Conservation (phyloP, 2,888 invertebrate genomes). For the Pyrrhia umbra region DNA sequence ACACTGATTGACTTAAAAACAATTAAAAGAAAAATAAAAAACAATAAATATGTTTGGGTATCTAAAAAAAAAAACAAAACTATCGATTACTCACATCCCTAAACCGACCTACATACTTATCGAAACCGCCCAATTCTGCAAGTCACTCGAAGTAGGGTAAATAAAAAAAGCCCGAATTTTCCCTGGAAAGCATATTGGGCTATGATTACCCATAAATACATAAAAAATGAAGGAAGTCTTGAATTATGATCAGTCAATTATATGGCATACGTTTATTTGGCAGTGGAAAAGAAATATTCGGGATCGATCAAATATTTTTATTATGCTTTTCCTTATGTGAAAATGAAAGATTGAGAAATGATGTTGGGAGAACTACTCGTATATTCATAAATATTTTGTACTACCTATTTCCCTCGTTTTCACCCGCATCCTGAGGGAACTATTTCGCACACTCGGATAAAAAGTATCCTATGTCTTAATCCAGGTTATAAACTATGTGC, state of each 20-base stretch:
- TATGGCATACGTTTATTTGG: slow-evolving; percentile 48
- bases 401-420: no score
- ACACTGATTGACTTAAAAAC: no score
- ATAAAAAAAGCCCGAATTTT: slow-evolving; percentile 53
- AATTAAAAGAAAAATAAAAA: no score
- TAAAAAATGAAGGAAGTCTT: slow-evolving; percentile 61
- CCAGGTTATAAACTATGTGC: no score
- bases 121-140: slow-evolving; percentile 50
- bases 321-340: slow-evolving; percentile 30
- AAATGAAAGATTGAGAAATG: slow-evolving; percentile 18
- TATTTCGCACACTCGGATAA: no score
- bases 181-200: slow-evolving; percentile 58
- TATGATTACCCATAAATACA: slow-evolving; percentile 65
- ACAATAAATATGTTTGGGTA: no score
- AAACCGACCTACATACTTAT: slow-evolving; percentile 44
- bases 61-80: background rate
- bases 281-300: slow-evolving; percentile 47
- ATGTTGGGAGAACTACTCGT: background rate
- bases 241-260: slow-evolving; percentile 63
- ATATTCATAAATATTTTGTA: slow-evolving; percentile 4
- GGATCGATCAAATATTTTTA: slow-evolving; percentile 9
- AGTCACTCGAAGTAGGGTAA: slow-evolving; percentile 59
- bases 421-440: no score
- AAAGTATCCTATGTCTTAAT: no score
- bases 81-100: slow-evolving; percentile 52